Evolutionary conservation across 2,888 invertebrate genomes (phyloP), one percentile per base, ranked within the genome.

Genomic region (Eupithecia subfuscata): DNA sequence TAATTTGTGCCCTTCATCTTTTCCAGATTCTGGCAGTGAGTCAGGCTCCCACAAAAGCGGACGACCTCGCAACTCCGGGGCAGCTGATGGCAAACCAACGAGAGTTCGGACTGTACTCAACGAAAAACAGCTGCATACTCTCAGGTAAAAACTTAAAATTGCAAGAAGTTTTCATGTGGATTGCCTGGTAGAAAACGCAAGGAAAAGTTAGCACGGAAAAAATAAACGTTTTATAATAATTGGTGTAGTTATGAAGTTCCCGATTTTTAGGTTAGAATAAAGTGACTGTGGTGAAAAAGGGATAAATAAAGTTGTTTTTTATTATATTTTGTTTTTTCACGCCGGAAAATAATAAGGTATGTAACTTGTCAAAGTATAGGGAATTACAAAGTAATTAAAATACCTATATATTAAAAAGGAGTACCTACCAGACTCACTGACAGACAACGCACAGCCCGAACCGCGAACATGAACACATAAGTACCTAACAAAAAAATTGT

Each of bases 21-120:
- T 60, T 85, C 8, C 96, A 98, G 98, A 98, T 95, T 98, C 98
- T n/a, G 97, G 97, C 84, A 98, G 98, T 82, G 98, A 98, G 90
- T 98, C 98, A 79, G 98, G 98, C 40, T 98, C 97, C 72, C 98
- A 97, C 92, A 98, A 97, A 94, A 97, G 97, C 87, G 96, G 97
- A 78, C 95, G 96, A 76, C 96, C 95, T 83, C 94, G 96, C 71
- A 95, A 95, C 65, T 86, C 94, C 0, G 95, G 95, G 52, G 95
- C 96, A 22, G 96, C 97, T 60, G 98, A 98, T 92, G 98, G 98
- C 73, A 99, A 99, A 90, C 99, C 99, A 16, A 99, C 99, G n/a
- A 95, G 99, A 84, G 99, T 99, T 75, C 96, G 99, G 81, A 99
- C 99, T 4, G 99, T 99, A 56, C 96, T 99, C 78, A 99, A 99